Evolutionary conservation across 2,888 invertebrate species (phyloP).

Genomic region (Aphidius colemani): DNA sequence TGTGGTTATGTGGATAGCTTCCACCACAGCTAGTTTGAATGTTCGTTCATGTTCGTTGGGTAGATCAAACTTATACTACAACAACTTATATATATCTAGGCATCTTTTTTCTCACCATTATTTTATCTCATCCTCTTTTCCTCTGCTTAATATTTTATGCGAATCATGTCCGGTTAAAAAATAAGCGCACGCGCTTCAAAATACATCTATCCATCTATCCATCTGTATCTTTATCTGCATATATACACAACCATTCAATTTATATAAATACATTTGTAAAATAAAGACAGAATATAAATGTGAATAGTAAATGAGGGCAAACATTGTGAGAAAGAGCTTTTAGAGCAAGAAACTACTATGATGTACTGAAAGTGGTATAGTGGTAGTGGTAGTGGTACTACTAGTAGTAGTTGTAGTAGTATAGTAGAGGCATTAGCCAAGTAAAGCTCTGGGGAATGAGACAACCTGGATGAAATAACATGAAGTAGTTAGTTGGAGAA

Average conservation of each 20-base stretch:
- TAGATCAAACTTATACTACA: conserved; percentile 47
- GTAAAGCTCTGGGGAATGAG: conserved; percentile 7
- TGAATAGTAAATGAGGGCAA: neutral
- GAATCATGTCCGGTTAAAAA: conserved; percentile 13
- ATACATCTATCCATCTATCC: too few relatives aligned
- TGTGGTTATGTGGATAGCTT: conserved; percentile 52
- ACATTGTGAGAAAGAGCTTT: neutral
- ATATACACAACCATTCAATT: too few relatives aligned
- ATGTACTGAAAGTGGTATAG: neutral
- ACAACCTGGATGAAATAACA: neutral
- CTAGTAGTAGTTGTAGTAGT: too few relatives aligned
- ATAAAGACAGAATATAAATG: too few relatives aligned
- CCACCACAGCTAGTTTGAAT: conserved; percentile 55
- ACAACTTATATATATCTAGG: too few relatives aligned
- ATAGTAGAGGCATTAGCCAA: too few relatives aligned
- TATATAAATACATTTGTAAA: too few relatives aligned
- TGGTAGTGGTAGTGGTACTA: neutral
- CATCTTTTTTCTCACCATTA: too few relatives aligned
- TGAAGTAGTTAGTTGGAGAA: conserved; percentile 12
- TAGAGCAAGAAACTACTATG: neutral
- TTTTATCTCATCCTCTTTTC: conserved; percentile 40
- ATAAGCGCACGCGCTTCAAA: too few relatives aligned
- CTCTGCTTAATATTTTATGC: conserved; percentile 39
- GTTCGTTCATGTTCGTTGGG: conserved; percentile 46
- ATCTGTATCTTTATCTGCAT: too few relatives aligned